Evolutionary conservation across 2,888 invertebrate species (phyloP).

Genomic region (Alentia gelatinosa): DNA sequence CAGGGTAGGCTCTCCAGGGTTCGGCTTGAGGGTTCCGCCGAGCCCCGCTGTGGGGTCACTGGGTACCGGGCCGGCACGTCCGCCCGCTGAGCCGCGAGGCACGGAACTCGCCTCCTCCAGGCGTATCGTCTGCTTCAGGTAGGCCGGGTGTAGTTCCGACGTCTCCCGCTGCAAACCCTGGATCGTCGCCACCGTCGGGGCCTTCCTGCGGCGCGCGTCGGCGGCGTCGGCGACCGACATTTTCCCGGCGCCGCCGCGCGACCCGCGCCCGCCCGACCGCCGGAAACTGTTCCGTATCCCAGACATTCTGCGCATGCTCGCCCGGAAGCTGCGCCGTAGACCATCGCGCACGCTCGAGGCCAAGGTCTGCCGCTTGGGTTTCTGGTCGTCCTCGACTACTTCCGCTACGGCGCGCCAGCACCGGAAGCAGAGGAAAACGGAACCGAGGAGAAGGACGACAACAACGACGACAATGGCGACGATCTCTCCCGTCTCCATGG

Average conservation of each 20-base stretch:
- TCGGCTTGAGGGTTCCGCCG: not conserved
- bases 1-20: not conserved
- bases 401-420: not conserved
- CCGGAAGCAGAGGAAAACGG: conserved; percentile 17
- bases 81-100: not conserved
- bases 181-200: not conserved
- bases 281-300: conserved; percentile 25
- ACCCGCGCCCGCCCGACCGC: not conserved
- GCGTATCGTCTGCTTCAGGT: not conserved
- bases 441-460: not conserved
- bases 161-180: not conserved
- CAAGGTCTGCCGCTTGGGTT: not conserved
- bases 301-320: not conserved
- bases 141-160: not conserved
- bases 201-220: not conserved
- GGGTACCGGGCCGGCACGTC: not conserved
- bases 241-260: not conserved
- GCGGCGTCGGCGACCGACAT: not conserved
- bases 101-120: not conserved
- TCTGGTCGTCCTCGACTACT: conserved; percentile 35
- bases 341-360: not conserved
- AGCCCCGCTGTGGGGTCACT: not conserved
- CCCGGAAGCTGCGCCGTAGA: conserved; percentile 8
- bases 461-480: not conserved
- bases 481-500: conserved; percentile 31